Evolutionary conservation across 2,797 vertebrate species (phyloP), one percentile per base, ranked within the genome.

Genomic region (Pelodytes ibericus): DNA sequence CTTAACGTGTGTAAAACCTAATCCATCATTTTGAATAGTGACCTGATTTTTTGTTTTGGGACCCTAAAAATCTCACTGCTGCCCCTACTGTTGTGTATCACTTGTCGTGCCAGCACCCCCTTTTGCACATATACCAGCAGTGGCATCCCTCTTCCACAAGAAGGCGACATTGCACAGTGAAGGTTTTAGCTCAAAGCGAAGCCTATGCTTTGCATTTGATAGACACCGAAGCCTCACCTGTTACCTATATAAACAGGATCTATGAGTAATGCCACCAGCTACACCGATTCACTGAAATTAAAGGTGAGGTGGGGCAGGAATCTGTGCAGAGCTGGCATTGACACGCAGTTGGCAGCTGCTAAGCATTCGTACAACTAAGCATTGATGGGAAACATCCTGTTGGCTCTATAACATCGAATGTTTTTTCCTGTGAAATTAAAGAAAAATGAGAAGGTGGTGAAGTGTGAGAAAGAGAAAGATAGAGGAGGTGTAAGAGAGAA

Each of bases 351-450:
- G 71, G 25, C 51, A 58, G 41, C 56, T 65, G 71, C 39, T 61
- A 62, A 44, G 41, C 24, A 61, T 62, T 69, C 62, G 41, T 56
- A 7, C 13, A 67, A 67, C 33, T 51, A 49, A 25, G 53, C 56
- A 61, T n/a, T 61, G 9, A 20, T 29, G n/a, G 29, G 20, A 61
- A 31, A 61, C 58, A 30, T 69, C 30, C 58, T 68, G 18, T 47
- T 75, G 65, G 61, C 72, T 66, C 66, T 41, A 47, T 24, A 33
- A 56, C 39, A n/a, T 16, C n/a, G n/a, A n/a, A 66, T 53, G 41
- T 60, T 67, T 39, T 36, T 75, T 31, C 39, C 44, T 31, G 26
- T 67, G 51, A 44, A 20, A 25, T n/a, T 25, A 66, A 27, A 39
- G 51, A 27, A 41, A 30, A 3, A 29, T 27, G 11, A 18, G 24